Evolutionary conservation across 2,113 vertebrate genomes (phyloP), one percentile per base, ranked within the genome.

Genomic region (Apus apus): DNA sequence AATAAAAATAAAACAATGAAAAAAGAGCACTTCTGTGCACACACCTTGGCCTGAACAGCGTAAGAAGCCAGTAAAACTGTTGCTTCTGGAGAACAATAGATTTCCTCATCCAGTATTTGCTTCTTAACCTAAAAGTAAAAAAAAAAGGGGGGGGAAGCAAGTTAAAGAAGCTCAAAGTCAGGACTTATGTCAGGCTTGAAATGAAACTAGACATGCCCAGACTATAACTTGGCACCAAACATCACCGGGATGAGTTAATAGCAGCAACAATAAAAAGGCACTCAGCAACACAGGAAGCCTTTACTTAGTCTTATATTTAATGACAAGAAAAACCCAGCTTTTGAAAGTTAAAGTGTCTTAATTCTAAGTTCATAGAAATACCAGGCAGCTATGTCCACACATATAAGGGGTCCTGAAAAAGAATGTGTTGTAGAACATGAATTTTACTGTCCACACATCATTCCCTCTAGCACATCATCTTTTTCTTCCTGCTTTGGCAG

Each of bases 101-200:
- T 99, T 96, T 99, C 98, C 90, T 99, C 99, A 97, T 99, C 98
- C 89, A 99, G 93, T 93, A 99, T 99, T 97, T 99, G 99, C 90
- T 99, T 99, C 96, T 99, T 99, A 70, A 99, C 99, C 99, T 99
- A 95, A 78, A 82, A 20, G 16, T 72, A 65, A 23, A 84, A 27
- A 71, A 86, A 81, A 92, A 46, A n/a, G n/a, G n/a, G 3, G 34
- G 10, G 54, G 4, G 34, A 8, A 75, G 7, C 5, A 53, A 70
- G 36, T 53, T 70, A 57, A 78, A 84, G 54, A 62, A 75, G 54
- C 50, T 74, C 32, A 25, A 90, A 83, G 23, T 64, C 86, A 93
- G 51, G 71, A 38, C 16, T 91, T 27, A 21, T 18, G 10, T 81
- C 54, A 96, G 65, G 56, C 23, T 73, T 82, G 62, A 93, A 94